These are phyloP conservation scores for Hydroisotoma schaefferi DNA, from an alignment of 2,888 invertebrate genomes.

Conservation along the genomic window DNA sequence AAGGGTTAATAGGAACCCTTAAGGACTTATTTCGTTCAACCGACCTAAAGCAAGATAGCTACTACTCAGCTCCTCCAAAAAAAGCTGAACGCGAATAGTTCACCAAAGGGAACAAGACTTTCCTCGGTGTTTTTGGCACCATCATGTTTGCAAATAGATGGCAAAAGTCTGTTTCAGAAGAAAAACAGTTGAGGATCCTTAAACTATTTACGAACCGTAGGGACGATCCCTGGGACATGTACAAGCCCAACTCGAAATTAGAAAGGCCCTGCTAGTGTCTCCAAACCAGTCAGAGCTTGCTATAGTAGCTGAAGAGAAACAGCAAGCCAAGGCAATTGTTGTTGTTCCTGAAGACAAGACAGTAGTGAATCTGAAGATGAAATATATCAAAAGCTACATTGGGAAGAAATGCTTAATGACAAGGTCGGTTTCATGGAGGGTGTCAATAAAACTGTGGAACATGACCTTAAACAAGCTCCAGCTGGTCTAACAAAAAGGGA, in stretches of 20 bases:
- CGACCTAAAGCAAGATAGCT: background rate
- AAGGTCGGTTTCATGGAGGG: conserved; percentile 12
- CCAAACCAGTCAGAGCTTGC: conserved; percentile 23
- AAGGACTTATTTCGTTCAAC: no score
- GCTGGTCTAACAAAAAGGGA: no score
- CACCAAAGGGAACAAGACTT: background rate
- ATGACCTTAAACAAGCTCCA: conserved; percentile 5
- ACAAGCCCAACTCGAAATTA: conserved; percentile 31
- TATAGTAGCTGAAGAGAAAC: conserved; percentile 24
- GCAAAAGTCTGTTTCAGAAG: conserved; percentile 17
- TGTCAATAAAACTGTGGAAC: conserved; percentile 10
- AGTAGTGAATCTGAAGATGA: conserved; percentile 20
- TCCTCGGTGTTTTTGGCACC: background rate
- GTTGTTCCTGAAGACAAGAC: background rate
- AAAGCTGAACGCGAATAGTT: background rate
- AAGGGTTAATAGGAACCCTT: no score
- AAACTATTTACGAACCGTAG: conserved; percentile 24
- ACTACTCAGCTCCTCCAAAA: background rate
- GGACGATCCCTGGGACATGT: conserved; percentile 33
- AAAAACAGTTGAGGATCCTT: conserved; percentile 14
- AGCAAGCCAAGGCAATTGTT: background rate
- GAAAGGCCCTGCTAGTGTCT: conserved; percentile 25
- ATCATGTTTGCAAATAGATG: conserved; percentile 10
- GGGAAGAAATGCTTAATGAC: conserved; percentile 27
- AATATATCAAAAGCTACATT: conserved; percentile 17